A percentile compares a stretch with the other conserved stretches of the same genome.
Evolutionary conservation across 2,888 invertebrate species (phyloP).

Genomic region (Tridacna gigas): DNA sequence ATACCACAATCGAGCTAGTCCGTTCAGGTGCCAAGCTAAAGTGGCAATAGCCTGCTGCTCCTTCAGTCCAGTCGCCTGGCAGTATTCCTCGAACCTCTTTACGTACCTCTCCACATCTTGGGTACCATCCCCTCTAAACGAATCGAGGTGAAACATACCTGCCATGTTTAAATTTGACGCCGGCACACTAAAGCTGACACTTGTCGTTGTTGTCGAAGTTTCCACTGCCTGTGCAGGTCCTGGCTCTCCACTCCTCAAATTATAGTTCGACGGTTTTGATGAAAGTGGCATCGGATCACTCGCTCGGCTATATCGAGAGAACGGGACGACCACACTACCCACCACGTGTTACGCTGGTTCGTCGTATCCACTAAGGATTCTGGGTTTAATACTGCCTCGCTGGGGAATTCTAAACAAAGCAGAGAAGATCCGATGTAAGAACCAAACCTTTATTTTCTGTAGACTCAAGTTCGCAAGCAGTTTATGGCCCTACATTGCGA

Average conservation of each 20-base stretch:
- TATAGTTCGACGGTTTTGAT: not conserved
- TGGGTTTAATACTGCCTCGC: no score
- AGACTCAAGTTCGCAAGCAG: no score
- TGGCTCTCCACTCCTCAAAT: not conserved
- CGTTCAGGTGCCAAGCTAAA: slow-evolving; percentile 9
- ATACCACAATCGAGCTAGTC: not conserved
- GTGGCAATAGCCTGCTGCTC: not conserved
- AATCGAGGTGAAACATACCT: not conserved
- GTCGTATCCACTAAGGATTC: not conserved
- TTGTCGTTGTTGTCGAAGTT: not conserved
- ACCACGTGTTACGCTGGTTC: not conserved
- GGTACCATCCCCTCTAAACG: slow-evolving; percentile 5
- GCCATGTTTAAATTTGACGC: not conserved
- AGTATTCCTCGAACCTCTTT: no score
- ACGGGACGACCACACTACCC: not conserved
- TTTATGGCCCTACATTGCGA: no score
- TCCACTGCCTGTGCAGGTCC: not conserved
- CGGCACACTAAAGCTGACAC: not conserved
- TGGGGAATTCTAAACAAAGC: no score
- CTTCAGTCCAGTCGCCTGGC: no score
- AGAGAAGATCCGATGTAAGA: no score
- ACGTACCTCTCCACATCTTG: not conserved
- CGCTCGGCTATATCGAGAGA: not conserved
- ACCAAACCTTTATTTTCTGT: no score
- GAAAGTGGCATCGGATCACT: not conserved